These are phyloP conservation scores for Tapirus indicus DNA, from an alignment of 2,797 vertebrate genomes.

Conservation along the genomic window DNA sequence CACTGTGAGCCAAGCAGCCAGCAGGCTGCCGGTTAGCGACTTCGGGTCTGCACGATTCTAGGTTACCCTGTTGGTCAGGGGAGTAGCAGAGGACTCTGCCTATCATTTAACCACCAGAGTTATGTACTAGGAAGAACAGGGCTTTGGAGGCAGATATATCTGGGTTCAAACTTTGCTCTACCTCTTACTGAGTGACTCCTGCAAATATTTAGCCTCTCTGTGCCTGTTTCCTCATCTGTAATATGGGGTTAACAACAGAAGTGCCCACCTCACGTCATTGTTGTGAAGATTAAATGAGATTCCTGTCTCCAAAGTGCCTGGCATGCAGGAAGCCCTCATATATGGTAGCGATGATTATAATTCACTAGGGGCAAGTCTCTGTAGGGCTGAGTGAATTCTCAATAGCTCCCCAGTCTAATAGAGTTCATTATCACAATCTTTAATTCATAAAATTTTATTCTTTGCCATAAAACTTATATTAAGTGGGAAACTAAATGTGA, in stretches of 20 bases:
- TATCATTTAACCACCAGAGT: neutral
- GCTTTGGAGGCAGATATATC: neutral
- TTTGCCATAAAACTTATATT: conserved; percentile 48
- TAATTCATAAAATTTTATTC: conserved; percentile 2
- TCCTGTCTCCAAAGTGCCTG: neutral
- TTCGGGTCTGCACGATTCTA: neutral
- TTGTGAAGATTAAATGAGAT: neutral
- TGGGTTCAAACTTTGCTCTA: neutral
- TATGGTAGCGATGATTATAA: neutral
- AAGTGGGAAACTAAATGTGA: conserved; percentile 22
- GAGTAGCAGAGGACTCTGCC: neutral
- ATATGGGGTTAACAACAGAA: neutral
- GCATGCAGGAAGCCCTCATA: neutral
- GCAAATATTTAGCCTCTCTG: neutral
- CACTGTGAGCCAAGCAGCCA: neutral
- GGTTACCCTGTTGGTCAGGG: neutral
- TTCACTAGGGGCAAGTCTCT: neutral
- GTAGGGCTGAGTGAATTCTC: neutral
- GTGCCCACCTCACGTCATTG: neutral
- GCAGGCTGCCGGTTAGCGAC: neutral
- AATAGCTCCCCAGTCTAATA: neutral
- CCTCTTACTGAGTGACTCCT: neutral
- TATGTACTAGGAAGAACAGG: neutral
- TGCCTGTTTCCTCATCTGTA: conserved; percentile 15
- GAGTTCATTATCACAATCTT: neutral